Conservation (phyloP, 2,797 vertebrate genomes). For the Parotocinclus haroldoi region DNA sequence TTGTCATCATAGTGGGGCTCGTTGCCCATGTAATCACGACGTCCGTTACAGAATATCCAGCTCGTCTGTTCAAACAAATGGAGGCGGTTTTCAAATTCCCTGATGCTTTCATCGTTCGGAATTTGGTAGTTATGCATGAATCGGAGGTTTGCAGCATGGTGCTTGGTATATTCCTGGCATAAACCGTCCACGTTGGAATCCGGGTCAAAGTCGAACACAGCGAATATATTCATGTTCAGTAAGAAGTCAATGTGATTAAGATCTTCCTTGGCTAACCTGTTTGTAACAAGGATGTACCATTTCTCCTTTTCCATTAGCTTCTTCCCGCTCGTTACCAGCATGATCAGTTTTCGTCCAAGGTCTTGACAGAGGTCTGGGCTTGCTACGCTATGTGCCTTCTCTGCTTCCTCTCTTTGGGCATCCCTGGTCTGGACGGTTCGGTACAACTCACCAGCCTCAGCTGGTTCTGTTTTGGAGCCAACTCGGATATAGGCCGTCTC, state of each 20-base stretch:
- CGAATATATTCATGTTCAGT: constrained; percentile 75
- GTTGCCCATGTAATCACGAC: constrained; percentile 69
- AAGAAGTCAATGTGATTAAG: constrained; percentile 70
- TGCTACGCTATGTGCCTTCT: constrained; percentile 48
- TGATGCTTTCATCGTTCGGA: constrained; percentile 53
- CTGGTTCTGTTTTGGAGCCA: constrained; percentile 73
- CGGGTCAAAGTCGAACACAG: constrained; percentile 82
- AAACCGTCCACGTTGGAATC: constrained; percentile 74
- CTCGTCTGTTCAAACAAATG: constrained; percentile 77
- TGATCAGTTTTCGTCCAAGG: constrained; percentile 72
- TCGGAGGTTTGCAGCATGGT: constrained; percentile 69
- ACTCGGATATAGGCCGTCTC: constrained; percentile 60
- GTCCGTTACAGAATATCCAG: constrained; percentile 84
- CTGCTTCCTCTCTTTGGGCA: constrained; percentile 68
- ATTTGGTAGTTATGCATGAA: constrained; percentile 71
- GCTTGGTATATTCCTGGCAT: constrained; percentile 67
- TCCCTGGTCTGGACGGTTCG: constrained; percentile 61
- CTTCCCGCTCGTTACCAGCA: constrained; percentile 73
- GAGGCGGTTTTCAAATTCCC: constrained; percentile 59
- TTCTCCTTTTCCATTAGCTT: constrained; percentile 73
- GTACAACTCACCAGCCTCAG: constrained; percentile 66
- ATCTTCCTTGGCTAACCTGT: constrained; percentile 66
- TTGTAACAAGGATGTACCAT: constrained; percentile 77
- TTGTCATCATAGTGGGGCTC: constrained; percentile 74
- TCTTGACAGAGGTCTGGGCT: constrained; percentile 54